Base-by-base conservation (phyloP, 2,113 vertebrate species). In the Eidolon helvum region DNA sequence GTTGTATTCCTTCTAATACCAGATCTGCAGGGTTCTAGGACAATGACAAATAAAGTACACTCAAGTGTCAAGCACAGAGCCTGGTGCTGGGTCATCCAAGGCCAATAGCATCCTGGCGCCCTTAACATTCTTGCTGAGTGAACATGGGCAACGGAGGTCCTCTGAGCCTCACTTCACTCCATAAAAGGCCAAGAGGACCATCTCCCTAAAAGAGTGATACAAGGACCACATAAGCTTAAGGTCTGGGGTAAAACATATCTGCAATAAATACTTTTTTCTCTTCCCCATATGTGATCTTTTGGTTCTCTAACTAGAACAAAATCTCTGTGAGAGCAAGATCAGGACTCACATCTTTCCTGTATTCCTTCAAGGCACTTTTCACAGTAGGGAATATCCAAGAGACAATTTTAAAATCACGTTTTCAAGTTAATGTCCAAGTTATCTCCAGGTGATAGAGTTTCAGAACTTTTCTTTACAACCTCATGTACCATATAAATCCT, bases 381-480 rank as follows among this genome's bases (percentile, higher is more conserved):
- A 45, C 33, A 48, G 18, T 15, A 24, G 12, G 5, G 40, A 65
- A 33, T 33, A 18, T 50, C 30, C 24, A 38, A 18, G 5, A 89
- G 22, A 50, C 38, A 11, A 35, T 45, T 88, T 86, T 75, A 40
- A 86, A 85, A 45, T 55, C 68, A 15, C 7, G 21, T 30, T 78
- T 92, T 61, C 61, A 35, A 57, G 48, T 35, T 92, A 61, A 90
- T 18, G 35, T 14, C 8, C 57, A 63, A 1, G 50, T 90, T 75
- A 65, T 35, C 68, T 74, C 21, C 43, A 21, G 45, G 38, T 33
- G 18, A 89, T 11, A 7, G n/a, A 38, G 66, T 75, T 88, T 78
- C 50, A 40, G n/a, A 72, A 77, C 33, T 65, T 82, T 55, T 78
- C 71, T 71, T 93, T 82, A 71, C 35, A 79, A 93, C 10, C 26